A percentile compares a stretch with the other conserved stretches of the same genome.
phyloP scores from a whole-genome alignment of 2,113 vertebrate genomes.

The Oncorhynchus clarkii region DNA sequence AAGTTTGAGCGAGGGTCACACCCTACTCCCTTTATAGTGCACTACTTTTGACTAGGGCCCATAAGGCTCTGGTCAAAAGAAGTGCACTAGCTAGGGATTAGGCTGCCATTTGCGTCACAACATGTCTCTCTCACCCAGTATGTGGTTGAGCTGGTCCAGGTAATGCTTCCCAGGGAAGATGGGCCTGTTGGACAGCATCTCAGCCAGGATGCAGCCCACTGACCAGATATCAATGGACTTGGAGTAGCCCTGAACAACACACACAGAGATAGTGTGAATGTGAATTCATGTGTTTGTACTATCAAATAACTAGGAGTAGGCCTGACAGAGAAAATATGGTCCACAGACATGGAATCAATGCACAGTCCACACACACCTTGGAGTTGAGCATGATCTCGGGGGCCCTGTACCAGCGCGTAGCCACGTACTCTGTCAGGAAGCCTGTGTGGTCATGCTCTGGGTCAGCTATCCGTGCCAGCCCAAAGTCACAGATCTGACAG shows the following conservation, averaged over 20 bases:
- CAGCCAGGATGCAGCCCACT: slow-evolving; percentile 89
- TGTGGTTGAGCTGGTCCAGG: slow-evolving; percentile 90
- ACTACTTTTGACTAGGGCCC: neutral
- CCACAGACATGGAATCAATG: neutral
- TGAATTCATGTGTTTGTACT: neutral
- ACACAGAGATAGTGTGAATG: neutral
- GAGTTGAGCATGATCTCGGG: slow-evolving; percentile 95
- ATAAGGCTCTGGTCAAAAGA: too few species aligned
- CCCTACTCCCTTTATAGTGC: too few species aligned
- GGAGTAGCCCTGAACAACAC: slow-evolving; percentile 78
- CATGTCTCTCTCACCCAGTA: slow-evolving; percentile 74
- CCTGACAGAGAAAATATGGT: too few species aligned
- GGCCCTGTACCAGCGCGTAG: slow-evolving; percentile 90
- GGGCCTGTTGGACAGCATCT: slow-evolving; percentile 88
- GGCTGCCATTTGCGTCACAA: too few species aligned
- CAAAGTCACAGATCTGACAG: slow-evolving; percentile 87
- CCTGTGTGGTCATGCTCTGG: slow-evolving; percentile 90
- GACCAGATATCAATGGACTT: slow-evolving; percentile 92
- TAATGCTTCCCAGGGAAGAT: slow-evolving; percentile 93
- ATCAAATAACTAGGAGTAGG: too few species aligned
- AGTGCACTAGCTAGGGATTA: too few species aligned
- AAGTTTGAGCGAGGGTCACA: too few species aligned
- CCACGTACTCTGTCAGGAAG: slow-evolving; percentile 88
- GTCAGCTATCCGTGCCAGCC: slow-evolving; percentile 86
- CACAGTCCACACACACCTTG: slow-evolving; percentile 68